These are phyloP conservation scores for Latrodectus hesperus DNA, from an alignment of 2,888 invertebrate genomes.

Conservation along the genomic window DNA sequence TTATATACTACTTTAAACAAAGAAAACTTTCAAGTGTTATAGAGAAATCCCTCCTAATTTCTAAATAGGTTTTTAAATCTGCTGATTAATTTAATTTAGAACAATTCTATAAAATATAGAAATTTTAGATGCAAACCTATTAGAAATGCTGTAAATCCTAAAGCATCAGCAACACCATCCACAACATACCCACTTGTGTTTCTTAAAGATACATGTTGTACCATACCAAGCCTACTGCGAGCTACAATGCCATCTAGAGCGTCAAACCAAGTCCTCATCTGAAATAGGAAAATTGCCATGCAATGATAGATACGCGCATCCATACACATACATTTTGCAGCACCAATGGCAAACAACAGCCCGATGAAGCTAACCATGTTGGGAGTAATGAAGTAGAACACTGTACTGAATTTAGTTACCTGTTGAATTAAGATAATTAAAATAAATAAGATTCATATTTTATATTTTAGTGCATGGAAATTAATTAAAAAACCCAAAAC, in stretches of 20 bases:
- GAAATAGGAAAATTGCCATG: conserved; percentile 85
- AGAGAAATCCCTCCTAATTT: too few relatives aligned
- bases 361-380: conserved; percentile 89
- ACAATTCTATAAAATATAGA: background rate
- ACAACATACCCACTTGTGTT: conserved; percentile 87
- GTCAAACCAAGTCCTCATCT: conserved; percentile 87
- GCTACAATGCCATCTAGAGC: conserved; percentile 91
- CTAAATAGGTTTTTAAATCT: too few relatives aligned
- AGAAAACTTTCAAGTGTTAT: too few relatives aligned
- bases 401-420: conserved; percentile 80
- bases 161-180: conserved; percentile 86
- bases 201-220: conserved; percentile 86
- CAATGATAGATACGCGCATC: conserved; percentile 83
- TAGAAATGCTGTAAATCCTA: conserved; percentile 84
- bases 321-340: conserved; percentile 83
- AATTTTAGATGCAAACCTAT: conserved; percentile 78
- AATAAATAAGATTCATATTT: too few relatives aligned
- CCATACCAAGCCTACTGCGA: conserved; percentile 83
- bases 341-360: conserved; percentile 83
- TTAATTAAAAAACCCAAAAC: background rate
- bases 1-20: too few relatives aligned
- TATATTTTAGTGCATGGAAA: too few relatives aligned
- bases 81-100: background rate
- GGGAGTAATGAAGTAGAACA: conserved; percentile 81
- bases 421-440: conserved; percentile 71